Evolutionary conservation across 2,797 vertebrate species (phyloP), one percentile per base, ranked within the genome.

Genomic region (Pipistrellus pipistrellus): DNA sequence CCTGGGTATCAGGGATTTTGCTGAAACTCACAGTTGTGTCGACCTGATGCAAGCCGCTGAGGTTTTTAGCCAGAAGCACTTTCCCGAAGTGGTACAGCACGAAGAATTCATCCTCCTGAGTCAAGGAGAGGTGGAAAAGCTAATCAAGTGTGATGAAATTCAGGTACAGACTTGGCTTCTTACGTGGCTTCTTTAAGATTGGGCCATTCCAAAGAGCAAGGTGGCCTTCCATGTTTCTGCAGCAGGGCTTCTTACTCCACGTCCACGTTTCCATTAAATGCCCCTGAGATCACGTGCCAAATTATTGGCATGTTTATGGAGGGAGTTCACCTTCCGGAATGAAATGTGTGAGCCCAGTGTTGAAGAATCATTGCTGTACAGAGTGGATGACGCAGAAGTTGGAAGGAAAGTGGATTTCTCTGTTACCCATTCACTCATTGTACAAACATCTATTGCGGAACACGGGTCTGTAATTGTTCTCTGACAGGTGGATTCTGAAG

Each of bases 121-220:
- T 97, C 99, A 99, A 97, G 99, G 98, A 30, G 99, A 99, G 97
- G 99, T 99, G 90, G 99, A 99, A 95, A 99, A 99, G 97, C 99
- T 99, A 15, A 99, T 99, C 97, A 99, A 99, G 97, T 99, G 99
- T 97, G 99, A 99, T 95, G 99, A 99, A 98, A 99, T 99, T 97
- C 99, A 99, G 99, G 99, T 99, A 98, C 95, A 96, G 91, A 69
- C 82, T 15, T 66, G 72, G 4, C 41, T 77, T 80, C 13, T 6
- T 32, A 2, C 20, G 62, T 2, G 0, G 30, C 73, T 53, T 35
- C 59, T 85, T 38, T 27, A 62, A 86, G 81, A 76, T 35, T 41
- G 57, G 32, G 27, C 85, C 44, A 0, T 68, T 46, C 17, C 27
- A 55, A 53, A 18, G 38, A 68, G 46, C 27, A 27, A 8, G 21